Base-by-base conservation (phyloP, 2,888 invertebrate genomes). In the Drosophila robusta region DNA sequence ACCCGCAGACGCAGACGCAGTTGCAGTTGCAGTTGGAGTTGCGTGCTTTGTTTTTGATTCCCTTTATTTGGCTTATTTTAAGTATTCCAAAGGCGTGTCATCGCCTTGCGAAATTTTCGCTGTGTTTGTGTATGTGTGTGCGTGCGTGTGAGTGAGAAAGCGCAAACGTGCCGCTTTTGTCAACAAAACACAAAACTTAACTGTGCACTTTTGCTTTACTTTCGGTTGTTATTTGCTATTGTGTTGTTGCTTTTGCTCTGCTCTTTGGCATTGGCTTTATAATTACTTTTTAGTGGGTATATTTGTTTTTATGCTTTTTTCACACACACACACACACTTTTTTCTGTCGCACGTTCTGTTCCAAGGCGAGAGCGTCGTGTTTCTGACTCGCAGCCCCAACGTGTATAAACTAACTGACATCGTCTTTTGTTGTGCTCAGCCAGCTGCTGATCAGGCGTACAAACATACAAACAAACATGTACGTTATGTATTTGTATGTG, bases 121-220 rank as follows among this genome's bases (percentile, higher is more conserved):
- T 57, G 36, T 41, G 14, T 32, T 32, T 49, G 47, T 55, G 29
- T 32, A 34, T 49, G 22, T 55, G 62, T 24, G 29, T 41, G 29
- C 42, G 60, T 32, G 41, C 16, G 42, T 52, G 55, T 61, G 22
- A 50, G 69, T 64, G 65, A 74, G 73, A 79, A 89, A 89, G 88
- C 89, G 78, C 70, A 89, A 89, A 87, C 88, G 89, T 85, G 89
- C 67, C 65, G 70, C 77, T 85, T 77, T 79, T 89, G 70, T 81
- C 83, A 85, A 89, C 63, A 63, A 64, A 74, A 52, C 69, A 74
- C 51, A 56, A 70, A 49, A 60, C 29, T 69, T 66, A 67, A 66
- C 66, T 79, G 61, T 65, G 62, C 71, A 78, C 71, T 82, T 79
- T 70, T 80, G 70, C 56, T 64, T 57, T 64, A 63, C 63, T 75